Base-by-base conservation (phyloP, 2,797 vertebrate genomes). In the Buphagus erythrorhynchus region DNA sequence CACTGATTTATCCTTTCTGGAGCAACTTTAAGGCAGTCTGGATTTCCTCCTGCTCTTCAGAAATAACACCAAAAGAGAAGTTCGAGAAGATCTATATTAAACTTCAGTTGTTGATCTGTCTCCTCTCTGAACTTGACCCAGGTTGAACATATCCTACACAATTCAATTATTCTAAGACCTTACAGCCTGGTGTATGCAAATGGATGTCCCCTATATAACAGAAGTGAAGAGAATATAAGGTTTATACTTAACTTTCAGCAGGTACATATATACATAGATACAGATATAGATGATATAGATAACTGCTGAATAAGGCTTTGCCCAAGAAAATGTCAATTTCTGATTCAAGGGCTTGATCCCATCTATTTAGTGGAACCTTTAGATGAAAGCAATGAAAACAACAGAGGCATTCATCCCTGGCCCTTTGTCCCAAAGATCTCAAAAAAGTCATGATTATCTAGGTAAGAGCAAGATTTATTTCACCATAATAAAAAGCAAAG, bases 1-100 rank as follows among this genome's bases (percentile, higher is more conserved):
- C 6, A 35, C 8, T 83, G 87, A 90, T 93, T 90, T 83, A 80
- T 91, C 75, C 68, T 93, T 93, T 83, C 78, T 95, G 84, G 86
- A 96, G 24, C 33, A 91, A n/a, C 86, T 87, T 92, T 51, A 75
- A 80, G 65, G 65, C 58, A 69, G 16, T 71, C 81, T 91, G 65
- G 65, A 78, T 81, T 93, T 95, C 65, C 45, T 87, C 42, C 38
- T 59, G 35, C 36, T 82, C 10, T 59, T 88, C 81, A 91, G 84
- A 91, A 92, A 83, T 45, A 86, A 62, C 1, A 22, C 62, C 78
- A 93, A 83, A 89, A 16, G 36, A 93, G 48, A 77, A 11, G 35
- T 72, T 75, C 71, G 72, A 48, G 62, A 90, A 55, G 31, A 74
- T 81, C 49, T 75, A 2, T 59, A 59, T 59, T 75, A 51, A 88